Evolutionary conservation across 2,888 invertebrate species (phyloP), one percentile per base, ranked within the genome.

Genomic region (Drosophila kanekoi): DNA sequence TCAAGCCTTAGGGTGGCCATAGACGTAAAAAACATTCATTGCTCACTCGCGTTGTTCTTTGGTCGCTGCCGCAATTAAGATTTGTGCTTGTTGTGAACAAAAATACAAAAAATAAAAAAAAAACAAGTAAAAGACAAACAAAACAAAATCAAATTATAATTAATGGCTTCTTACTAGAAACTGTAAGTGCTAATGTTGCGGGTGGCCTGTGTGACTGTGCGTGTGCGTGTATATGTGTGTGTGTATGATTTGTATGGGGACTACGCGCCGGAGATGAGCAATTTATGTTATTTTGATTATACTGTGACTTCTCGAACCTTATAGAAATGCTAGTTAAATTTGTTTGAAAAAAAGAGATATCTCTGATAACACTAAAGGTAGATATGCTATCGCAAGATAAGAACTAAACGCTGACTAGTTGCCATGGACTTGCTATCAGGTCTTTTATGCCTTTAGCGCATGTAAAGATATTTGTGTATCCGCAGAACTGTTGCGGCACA

Each of bases 381-480:
- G 57, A 57, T 66, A 66, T 66, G 67, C 35, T 67, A 67, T 67
- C 66, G 20, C 44, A 32, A 40, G 66, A 57, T 66, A 66, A 66
- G 56, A 20, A 6, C n/a, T 40, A 10, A 52, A 40, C 35, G n/a
- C 9, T 43, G 13, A 40, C 32, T 44, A 56, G 38, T 65, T 54
- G 48, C 43, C 18, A 38, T 43, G 40, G 11, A 14, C 20, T 44
- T 37, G 33, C 11, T 51, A 56, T 49, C 38, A 49, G 56, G 16
- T n/a, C 14, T 23, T 37, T 38, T 28, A 13, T 20, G 28, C 37
- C 8, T 44, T 44, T 32, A n/a, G 20, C n/a, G 16, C 43, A 37
- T 18, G 11, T 16, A 9, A n/a, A 10, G 23, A 14, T 38, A 35
- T 40, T 35, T 47, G 16, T 13, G 23, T 40, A 44, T 44, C 9